A percentile compares a stretch with the other conserved stretches of the same genome.
These are phyloP conservation scores for Astyanax mexicanus DNA, from an alignment of 2,797 vertebrate genomes.

Conservation along the genomic window DNA sequence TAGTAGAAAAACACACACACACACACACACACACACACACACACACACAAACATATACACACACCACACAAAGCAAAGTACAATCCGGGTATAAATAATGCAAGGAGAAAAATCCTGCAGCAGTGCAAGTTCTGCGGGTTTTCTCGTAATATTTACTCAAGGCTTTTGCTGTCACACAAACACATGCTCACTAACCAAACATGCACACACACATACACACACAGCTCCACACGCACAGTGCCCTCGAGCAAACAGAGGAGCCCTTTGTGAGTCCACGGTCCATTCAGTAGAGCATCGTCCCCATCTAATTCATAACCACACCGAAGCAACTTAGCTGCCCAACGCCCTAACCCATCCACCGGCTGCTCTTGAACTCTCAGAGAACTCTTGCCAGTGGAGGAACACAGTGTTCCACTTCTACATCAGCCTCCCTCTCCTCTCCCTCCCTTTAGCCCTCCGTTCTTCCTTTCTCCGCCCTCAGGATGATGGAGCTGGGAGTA, in stretches of 20 bases:
- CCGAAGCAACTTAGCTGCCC: slow-evolving; percentile 32
- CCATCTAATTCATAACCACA: slow-evolving; percentile 15
- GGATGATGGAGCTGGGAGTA: slow-evolving; percentile 23
- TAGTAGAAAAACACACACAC: slow-evolving; percentile 9
- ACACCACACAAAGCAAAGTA: slow-evolving; percentile 24
- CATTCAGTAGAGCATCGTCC: slow-evolving; percentile 36
- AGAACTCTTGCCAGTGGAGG: slow-evolving; percentile 57
- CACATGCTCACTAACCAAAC: slow-evolving; percentile 16
- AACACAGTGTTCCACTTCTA: slow-evolving; percentile 63
- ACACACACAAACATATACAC: neutral
- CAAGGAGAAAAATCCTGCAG: neutral
- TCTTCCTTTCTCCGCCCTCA: slow-evolving; percentile 28
- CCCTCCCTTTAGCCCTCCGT: slow-evolving; percentile 21
- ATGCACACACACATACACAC: slow-evolving; percentile 50
- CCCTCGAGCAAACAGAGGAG: slow-evolving; percentile 29
- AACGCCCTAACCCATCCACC: slow-evolving; percentile 51
- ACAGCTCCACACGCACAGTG: slow-evolving; percentile 54
- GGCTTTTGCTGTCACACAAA: slow-evolving; percentile 18
- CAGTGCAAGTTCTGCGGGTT: slow-evolving; percentile 34
- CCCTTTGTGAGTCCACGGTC: slow-evolving; percentile 57
- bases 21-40: slow-evolving; percentile 6
- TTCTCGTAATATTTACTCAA: slow-evolving; percentile 41
- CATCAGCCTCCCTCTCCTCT: slow-evolving; percentile 12
- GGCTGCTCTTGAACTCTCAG: slow-evolving; percentile 56
- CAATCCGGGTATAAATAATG: slow-evolving; percentile 36